Base-by-base conservation (phyloP, 2,113 vertebrate genomes). In the Otolemur garnettii region DNA sequence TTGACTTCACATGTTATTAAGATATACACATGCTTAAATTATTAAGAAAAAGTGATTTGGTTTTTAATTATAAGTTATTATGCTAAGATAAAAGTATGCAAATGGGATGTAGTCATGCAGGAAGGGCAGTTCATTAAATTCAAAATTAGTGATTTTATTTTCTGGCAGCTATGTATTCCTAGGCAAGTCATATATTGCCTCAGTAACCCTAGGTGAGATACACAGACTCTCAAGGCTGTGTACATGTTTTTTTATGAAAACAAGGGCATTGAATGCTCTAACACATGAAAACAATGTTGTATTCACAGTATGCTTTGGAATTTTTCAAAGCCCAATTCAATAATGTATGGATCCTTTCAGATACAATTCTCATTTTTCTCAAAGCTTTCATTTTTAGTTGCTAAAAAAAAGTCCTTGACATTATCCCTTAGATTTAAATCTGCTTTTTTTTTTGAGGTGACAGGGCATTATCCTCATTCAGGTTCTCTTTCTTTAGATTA, bases 1-100 rank as follows among this genome's bases (percentile, higher is more conserved):
- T 74, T 10, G 11, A 81, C 22, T 91, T 62, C 14, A 72, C 21
- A 33, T 13, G 13, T 68, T 69, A 59, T 50, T 50, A 50, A 7
- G 45, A 50, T 50, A 50, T 50, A 50, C 45, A 50, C 45, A 9
- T 50, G 45, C 9, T 64, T 3, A 15, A 42, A 28, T 79, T 78
- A 18, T 69, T 96, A 72, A 80, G n/a, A 12, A 75, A 30, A 62
- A 50, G 7, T 83, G 10, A 84, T 53, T 77, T 50, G 19, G 7
- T 74, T 75, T 95, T 72, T 90, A 90, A 66, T 75, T 38, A 74
- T 79, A 86, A 57, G 21, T 90, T 22, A 7, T 80, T 60, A 88
- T 53, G 11, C 66, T 75, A 30, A 19, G 14, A 50, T 53, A 92
- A 82, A 38, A 22, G 11, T 71, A 50, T 7, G 33, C 18, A 17